Evolutionary conservation across 2,797 vertebrate genomes (phyloP), one percentile per base, ranked within the genome.

Genomic region (Sebastolobus altivelis): DNA sequence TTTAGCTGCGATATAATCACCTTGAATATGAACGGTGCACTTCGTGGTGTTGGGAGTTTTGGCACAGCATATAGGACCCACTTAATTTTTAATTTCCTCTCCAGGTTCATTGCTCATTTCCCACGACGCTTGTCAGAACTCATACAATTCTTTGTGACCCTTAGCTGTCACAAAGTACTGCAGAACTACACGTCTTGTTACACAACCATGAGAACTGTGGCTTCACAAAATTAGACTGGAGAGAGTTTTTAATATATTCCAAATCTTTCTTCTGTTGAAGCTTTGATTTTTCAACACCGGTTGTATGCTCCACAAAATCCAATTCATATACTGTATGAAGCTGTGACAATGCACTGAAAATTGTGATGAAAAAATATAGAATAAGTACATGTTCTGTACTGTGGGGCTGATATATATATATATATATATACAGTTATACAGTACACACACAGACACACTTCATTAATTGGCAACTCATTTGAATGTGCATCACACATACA

Each of bases 61-160:
- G 72, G 69, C 68, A 69, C 29, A 9, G 76, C 52, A 38, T 84
- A 72, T 38, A 68, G 62, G 73, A 69, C 40, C 77, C 76, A 85
- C 77, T 90, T 92, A 67, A 75, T 81, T 87, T 90, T 88, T 87
- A 87, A 94, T 90, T 93, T 86, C 77, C 85, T 91, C 80, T 78
- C 62, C 55, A 77, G 86, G 79, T 86, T 82, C 77, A 76, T 77
- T 87, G 63, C 74, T 78, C 56, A 70, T 79, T 84, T 87, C 77
- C 75, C 63, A 59, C 18, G 46, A 80, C 4, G 29, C 72, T 75
- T 81, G 84, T 90, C 88, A 91, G 77, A 87, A 69, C 71, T 88
- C 66, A 49, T 82, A 65, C 69, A 83, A 67, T 79, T 89, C 62
- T 70, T 43, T 55, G 31, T 79, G 85, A 88, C 84, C 84, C 85